phyloP scores from a whole-genome alignment of 2,797 vertebrate species.

The Enteromius thamalakanensis region DNA sequence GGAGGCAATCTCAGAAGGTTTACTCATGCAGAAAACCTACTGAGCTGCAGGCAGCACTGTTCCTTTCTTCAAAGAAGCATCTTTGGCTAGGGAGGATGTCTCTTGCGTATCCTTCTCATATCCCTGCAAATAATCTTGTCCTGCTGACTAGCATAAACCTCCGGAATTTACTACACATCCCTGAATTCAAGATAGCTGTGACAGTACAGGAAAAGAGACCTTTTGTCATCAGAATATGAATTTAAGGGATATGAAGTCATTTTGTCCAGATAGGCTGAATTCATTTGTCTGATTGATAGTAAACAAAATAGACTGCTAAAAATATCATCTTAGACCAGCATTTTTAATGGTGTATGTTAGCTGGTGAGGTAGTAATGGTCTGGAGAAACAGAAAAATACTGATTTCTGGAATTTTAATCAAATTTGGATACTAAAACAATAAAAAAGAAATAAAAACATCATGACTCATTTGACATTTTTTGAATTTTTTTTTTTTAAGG shows the following conservation, averaged over 20 bases:
- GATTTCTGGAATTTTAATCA: neutral
- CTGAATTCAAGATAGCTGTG: neutral
- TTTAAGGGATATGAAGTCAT: neutral
- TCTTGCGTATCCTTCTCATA: neutral
- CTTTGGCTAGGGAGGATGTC: neutral
- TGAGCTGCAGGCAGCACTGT: constrained; percentile 14
- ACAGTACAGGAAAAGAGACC: neutral
- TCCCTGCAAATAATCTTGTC: neutral
- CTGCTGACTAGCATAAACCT: constrained; percentile 11
- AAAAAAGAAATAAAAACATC: neutral
- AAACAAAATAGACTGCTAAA: neutral
- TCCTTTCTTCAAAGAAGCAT: constrained; percentile 12
- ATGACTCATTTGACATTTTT: neutral
- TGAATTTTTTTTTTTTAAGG: neutral
- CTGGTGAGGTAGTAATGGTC: neutral
- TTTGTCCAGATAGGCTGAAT: neutral
- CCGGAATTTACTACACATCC: neutral
- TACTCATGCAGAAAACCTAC: constrained; percentile 14
- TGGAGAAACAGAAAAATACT: neutral
- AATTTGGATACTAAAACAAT: neutral
- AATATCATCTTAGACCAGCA: neutral
- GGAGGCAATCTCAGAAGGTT: constrained; percentile 20
- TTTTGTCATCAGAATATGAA: neutral
- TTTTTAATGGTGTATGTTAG: neutral
- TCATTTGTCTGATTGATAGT: neutral